These are phyloP conservation scores for Erythrolamprus reginae DNA, from an alignment of 2,113 vertebrate species.

Conservation along the genomic window DNA sequence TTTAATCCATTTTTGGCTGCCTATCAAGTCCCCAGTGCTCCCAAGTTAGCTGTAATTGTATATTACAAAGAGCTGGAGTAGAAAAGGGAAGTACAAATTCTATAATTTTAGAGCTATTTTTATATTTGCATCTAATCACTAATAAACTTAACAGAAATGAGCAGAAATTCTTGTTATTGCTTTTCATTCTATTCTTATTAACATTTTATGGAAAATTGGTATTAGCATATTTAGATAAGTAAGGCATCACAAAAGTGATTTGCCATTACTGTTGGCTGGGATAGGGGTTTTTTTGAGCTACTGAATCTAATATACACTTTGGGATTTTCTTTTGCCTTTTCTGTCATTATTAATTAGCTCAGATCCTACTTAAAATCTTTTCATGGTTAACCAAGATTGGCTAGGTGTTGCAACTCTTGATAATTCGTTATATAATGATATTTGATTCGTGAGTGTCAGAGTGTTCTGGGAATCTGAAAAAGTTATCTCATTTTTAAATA, in stretches of 20 bases:
- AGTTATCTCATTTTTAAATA: not conserved
- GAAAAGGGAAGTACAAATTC: not conserved
- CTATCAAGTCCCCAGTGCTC: not conserved
- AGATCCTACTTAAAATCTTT: not conserved
- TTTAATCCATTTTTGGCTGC: not conserved
- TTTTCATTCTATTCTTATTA: slow-evolving; percentile 3
- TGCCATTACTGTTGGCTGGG: not conserved
- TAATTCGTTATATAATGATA: not conserved
- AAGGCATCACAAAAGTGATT: not conserved
- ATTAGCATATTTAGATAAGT: not conserved
- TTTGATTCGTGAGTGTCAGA: not conserved
- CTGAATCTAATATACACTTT: not conserved
- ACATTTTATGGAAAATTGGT: not conserved
- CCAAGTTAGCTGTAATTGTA: not conserved
- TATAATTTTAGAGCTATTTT: not conserved
- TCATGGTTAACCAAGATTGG: not conserved
- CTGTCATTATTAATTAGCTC: not conserved
- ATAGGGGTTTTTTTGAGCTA: not conserved
- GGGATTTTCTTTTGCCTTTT: not conserved
- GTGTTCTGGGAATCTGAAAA: not conserved
- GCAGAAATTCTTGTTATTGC: not conserved
- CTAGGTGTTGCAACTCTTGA: not conserved
- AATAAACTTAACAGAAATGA: not conserved
- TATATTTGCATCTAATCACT: not conserved
- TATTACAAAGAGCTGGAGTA: not conserved